These are phyloP conservation scores for Parazoanthus swiftii DNA, from an alignment of 92 coral and sea anemone species.

Conservation along the genomic window DNA sequence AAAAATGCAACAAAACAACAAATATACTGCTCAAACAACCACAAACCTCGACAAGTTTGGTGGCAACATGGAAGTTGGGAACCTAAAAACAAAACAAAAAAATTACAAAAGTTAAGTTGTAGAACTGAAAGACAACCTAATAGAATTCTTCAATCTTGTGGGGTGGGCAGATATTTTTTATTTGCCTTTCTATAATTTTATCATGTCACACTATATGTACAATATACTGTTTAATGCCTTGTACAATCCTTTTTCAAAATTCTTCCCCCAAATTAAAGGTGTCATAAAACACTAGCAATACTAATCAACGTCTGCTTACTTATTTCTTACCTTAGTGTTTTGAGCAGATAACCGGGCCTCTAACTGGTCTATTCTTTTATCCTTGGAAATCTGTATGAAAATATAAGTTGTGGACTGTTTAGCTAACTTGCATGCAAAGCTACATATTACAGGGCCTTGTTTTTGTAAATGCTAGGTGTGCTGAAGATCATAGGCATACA, in stretches of 20 bases:
- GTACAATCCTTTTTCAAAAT: too few relatives aligned
- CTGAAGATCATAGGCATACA: too few relatives aligned
- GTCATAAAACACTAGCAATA: too few relatives aligned
- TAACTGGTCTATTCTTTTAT: slow-evolving; percentile 3
- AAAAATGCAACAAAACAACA: not conserved
- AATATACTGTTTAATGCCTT: too few relatives aligned
- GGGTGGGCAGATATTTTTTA: not conserved
- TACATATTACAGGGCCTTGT: not conserved
- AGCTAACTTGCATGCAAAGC: not conserved
- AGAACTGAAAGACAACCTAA: not conserved
- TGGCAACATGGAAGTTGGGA: slow-evolving; percentile 18
- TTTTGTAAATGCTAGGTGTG: not conserved
- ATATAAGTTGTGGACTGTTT: not conserved
- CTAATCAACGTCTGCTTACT: not conserved
- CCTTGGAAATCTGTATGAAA: slow-evolving; percentile 6
- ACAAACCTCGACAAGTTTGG: slow-evolving; percentile 10
- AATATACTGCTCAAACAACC: not conserved
- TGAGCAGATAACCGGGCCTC: slow-evolving; percentile 11
- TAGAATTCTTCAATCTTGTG: not conserved
- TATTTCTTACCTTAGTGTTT: not conserved
- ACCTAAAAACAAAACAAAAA: not conserved
- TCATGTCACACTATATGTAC: too few relatives aligned
- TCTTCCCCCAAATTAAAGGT: too few relatives aligned
- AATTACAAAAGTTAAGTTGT: not conserved
- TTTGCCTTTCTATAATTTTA: too few relatives aligned